Base-by-base conservation (phyloP, 2,797 vertebrate genomes). In the Austrolebias charrua region DNA sequence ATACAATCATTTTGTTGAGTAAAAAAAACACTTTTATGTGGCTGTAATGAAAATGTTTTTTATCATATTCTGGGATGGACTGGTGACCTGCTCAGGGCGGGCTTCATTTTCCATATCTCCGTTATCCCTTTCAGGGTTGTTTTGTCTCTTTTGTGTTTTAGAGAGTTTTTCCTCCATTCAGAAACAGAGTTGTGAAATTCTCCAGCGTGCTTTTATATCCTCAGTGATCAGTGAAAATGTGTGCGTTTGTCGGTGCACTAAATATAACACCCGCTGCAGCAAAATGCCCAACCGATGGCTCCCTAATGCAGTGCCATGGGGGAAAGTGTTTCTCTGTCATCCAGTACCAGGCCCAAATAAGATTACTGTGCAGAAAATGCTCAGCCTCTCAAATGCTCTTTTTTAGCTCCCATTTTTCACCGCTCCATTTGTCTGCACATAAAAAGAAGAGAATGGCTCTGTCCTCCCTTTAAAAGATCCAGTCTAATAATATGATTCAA, bases 321-420 rank as follows among this genome's bases (percentile, higher is more conserved):
- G 66, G 59, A 49, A 63, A 71, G 55, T 2, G 4, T 52, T 61
- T 75, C 42, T 46, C 64, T 6, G 72, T 79, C 83, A 86, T 73
- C 55, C 53, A 78, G 82, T 67, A 82, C 76, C 73, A 61, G 57
- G 49, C 49, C 28, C 48, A 86, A 88, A 87, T 66, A 66, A 80
- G 81, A 86, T 89, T 82, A 86, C 75, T 11, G 58, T 64, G 79
- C 71, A 85, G 63, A 79, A 83, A 81, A 81, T 42, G 78, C 64
- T 45, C 47, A 63, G 43, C 33, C 55, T 75, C 59, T 71, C 47
- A 69, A 66, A 73, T 62, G 54, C 64, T 70, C 53, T 19, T 12
- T 52, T 77, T 70, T 35, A 73, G 63, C 51, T 68, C 66, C 60
- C 57, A 63, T 29, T 50, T 67, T 73, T 58, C 67, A 52, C 57